Evolutionary conservation across 1,140 invertebrate genomes (phyloP), one percentile per base, ranked within the genome.

Genomic region (Hypothenemus hampei): DNA sequence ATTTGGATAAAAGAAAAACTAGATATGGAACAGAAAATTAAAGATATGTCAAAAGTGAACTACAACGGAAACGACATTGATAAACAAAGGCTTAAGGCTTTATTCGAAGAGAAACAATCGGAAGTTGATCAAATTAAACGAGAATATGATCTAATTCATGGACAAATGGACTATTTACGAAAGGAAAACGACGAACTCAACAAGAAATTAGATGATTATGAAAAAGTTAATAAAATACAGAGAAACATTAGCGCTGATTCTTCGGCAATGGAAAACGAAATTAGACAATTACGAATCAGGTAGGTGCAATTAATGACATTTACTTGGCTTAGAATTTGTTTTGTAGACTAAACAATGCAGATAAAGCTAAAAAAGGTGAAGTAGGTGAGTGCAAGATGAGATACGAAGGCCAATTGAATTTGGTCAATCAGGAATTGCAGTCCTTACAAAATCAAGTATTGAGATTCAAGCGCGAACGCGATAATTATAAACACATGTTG

Each of bases 401-500:
- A 11, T 95, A 94, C 65, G 93, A 97, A 67, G 85, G 85, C 47
- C 84, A 92, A 66, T 80, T 95, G 62, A 84, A 85, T 36, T 81
- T 89, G 11, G 83, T 97, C 61, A 82, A 85, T 53, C 88, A 89
- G 49, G 93, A 97, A 72, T 80, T 95, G 10, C 85, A 88, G 51
- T 82, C 86, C 1, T 77, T 93, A 60, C 89, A 95, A 70, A 81
- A 81, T 51, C 86, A 91, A 72, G 77, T 85, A 55, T 74, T 73
- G 1, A 80, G 87, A 63, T 91, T 96, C 65, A 90, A 91, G 66
- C 77, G 86, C 50, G 93, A 97, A 73, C 79, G 90, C 31, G 91
- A 96, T 66, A 87, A 87, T 21, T 93, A 91, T 63, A 90, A 91
- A 60, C 89, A 94, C 66, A 91, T 96, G 84, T 65, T 93, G 21